These are phyloP conservation scores for Ypsolopha scabrella DNA, from an alignment of 2,888 invertebrate genomes.

Conservation along the genomic window DNA sequence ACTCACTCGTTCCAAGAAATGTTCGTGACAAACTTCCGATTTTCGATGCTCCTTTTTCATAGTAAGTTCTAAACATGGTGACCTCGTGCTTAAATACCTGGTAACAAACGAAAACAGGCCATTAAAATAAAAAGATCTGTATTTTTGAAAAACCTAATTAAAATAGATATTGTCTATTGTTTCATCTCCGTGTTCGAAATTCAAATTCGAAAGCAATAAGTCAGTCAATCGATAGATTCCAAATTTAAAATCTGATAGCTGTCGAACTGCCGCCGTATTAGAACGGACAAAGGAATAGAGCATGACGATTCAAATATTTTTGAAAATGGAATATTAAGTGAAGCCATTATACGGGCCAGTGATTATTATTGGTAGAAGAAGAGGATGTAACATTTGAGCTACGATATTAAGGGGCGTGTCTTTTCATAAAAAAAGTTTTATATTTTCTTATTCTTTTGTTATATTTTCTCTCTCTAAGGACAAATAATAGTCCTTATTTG, in stretches of 20 bases:
- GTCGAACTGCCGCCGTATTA: slow-evolving; percentile 38
- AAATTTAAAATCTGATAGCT: slow-evolving; percentile 62
- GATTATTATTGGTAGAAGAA: slow-evolving; percentile 34
- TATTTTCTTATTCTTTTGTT: slow-evolving; percentile 12
- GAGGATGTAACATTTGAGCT: slow-evolving; percentile 5
- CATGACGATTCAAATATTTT: slow-evolving; percentile 69
- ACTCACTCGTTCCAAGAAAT: slow-evolving; percentile 32
- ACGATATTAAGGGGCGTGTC: slow-evolving; percentile 6
- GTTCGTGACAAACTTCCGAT: slow-evolving; percentile 30
- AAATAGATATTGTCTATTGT: too few relatives aligned
- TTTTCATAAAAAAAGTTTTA: slow-evolving; percentile 2
- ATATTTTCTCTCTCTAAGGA: slow-evolving; percentile 18
- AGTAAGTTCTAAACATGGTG: slow-evolving; percentile 25
- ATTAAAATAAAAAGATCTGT: too few relatives aligned
- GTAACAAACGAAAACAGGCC: slow-evolving; percentile 24
- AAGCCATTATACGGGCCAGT: slow-evolving; percentile 61
- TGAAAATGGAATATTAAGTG: slow-evolving; percentile 68
- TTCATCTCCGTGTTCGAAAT: slow-evolving; percentile 18
- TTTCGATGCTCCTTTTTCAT: slow-evolving; percentile 17
- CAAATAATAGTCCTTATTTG: slow-evolving; percentile 18
- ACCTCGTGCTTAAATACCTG: slow-evolving; percentile 32
- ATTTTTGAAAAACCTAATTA: too few relatives aligned
- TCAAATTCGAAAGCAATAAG: slow-evolving; percentile 44
- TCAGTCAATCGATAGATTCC: slow-evolving; percentile 52
- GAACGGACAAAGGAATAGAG: slow-evolving; percentile 56